phyloP scores from a whole-genome alignment of 1,140 invertebrate species.

The Bombus consobrinus region DNA sequence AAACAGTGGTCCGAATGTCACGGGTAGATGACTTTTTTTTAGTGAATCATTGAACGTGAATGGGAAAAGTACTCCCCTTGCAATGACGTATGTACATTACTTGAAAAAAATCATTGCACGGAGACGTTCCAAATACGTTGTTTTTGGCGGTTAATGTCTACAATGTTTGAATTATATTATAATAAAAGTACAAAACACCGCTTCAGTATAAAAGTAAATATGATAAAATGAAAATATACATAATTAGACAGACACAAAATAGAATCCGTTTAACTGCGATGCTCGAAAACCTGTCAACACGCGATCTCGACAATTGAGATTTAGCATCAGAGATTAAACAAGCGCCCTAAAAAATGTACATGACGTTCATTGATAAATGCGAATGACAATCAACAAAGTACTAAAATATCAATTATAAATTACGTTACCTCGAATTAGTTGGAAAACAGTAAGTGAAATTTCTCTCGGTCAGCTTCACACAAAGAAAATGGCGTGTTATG shows the following conservation, averaged over 20 bases:
- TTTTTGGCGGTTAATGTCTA: slow-evolving; percentile 40
- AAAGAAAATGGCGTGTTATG: slow-evolving; percentile 82
- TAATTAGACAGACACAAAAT: slow-evolving; percentile 12
- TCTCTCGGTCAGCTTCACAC: slow-evolving; percentile 74
- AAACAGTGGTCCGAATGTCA: background rate
- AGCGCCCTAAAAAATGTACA: slow-evolving; percentile 9
- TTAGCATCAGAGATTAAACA: slow-evolving; percentile 16
- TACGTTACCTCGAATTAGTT: slow-evolving; percentile 70
- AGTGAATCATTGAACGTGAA: slow-evolving; percentile 63
- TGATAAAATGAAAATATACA: background rate
- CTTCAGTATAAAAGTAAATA: background rate
- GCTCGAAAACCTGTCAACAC: slow-evolving; percentile 71
- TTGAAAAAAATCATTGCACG: slow-evolving; percentile 48
- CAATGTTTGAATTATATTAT: background rate
- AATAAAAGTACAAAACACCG: background rate
- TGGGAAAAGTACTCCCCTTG: slow-evolving; percentile 67
- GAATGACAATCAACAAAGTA: background rate
- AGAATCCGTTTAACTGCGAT: slow-evolving; percentile 57
- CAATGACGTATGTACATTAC: slow-evolving; percentile 62
- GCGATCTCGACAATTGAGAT: slow-evolving; percentile 31
- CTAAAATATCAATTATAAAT: slow-evolving; percentile 43
- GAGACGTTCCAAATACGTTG: slow-evolving; percentile 12
- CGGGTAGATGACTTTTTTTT: slow-evolving; percentile 40
- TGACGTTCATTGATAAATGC: slow-evolving; percentile 14
- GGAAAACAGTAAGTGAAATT: slow-evolving; percentile 70